A percentile compares a stretch with the other conserved stretches of the same genome.
phyloP scores from a whole-genome alignment of 2,113 vertebrate genomes.

The Ahaetulla prasina region DNA sequence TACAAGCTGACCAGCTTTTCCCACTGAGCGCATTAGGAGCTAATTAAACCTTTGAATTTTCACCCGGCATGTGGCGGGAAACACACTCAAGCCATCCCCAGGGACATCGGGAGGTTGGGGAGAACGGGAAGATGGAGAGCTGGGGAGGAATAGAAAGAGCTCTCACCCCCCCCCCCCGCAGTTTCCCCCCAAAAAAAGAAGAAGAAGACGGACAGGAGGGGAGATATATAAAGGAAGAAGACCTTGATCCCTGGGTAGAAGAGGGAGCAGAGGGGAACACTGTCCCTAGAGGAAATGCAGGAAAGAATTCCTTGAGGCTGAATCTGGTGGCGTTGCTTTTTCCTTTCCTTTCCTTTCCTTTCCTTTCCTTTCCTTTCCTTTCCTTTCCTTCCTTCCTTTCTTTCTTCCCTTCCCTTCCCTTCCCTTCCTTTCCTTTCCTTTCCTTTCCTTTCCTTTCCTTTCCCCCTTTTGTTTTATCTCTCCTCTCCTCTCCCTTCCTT shows the following conservation, averaged over 20 bases:
- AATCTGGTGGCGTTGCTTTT: accelerated
- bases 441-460: too few species aligned
- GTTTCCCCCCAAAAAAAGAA: background rate
- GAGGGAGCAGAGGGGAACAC: background rate
- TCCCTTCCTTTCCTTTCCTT: too few species aligned
- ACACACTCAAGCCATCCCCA: background rate
- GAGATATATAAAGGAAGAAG: background rate
- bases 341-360: accelerated
- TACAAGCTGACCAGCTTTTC: conserved; percentile 1
- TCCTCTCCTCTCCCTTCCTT: too few species aligned
- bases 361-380: accelerated
- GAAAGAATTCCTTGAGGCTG: background rate
- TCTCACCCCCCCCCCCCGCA: background rate
- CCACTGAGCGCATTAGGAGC: conserved; percentile 4
- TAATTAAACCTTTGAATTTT: conserved; percentile 14
- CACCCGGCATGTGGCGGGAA: background rate
- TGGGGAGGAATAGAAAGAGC: background rate
- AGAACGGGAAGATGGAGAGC: background rate
- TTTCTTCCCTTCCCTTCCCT: too few species aligned
- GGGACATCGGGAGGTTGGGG: background rate
- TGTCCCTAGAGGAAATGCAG: background rate
- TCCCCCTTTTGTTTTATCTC: too few species aligned
- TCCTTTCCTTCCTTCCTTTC: background rate
- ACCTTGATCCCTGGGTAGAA: background rate
- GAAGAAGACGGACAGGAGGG: background rate